These are phyloP conservation scores for Eueides isabella DNA, from an alignment of 1,140 invertebrate genomes.

Conservation along the genomic window DNA sequence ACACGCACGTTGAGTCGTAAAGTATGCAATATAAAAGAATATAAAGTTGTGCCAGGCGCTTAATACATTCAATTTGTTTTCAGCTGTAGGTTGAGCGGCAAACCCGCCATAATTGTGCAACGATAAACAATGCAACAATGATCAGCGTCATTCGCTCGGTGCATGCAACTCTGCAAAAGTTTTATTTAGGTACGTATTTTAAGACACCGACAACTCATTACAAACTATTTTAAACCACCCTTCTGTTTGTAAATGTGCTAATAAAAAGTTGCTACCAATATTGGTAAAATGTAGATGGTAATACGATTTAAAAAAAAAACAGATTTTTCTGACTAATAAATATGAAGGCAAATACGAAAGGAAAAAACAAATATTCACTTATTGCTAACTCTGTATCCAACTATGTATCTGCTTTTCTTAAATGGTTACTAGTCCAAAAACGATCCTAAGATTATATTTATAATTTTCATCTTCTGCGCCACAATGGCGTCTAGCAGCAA, in stretches of 20 bases:
- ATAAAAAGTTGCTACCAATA: not conserved
- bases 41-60: conserved; percentile 60
- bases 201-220: not conserved
- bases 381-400: too few relatives aligned
- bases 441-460: too few relatives aligned
- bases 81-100: conserved; percentile 38
- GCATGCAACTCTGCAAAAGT: conserved; percentile 18
- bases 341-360: too few relatives aligned
- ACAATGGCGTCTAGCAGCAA: too few relatives aligned
- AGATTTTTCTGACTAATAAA: too few relatives aligned
- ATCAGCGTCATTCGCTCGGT: conserved; percentile 39
- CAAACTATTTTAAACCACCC: not conserved
- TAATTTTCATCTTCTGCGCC: too few relatives aligned
- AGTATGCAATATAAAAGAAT: conserved; percentile 60
- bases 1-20: conserved; percentile 65
- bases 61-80: conserved; percentile 72
- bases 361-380: too few relatives aligned
- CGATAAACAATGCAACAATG: conserved; percentile 60
- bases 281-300: too few relatives aligned
- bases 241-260: conserved; percentile 1
- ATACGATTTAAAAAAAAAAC: too few relatives aligned
- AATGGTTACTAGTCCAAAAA: too few relatives aligned
- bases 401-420: too few relatives aligned
- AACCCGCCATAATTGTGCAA: conserved; percentile 52
- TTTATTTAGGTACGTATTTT: not conserved